Base-by-base conservation (phyloP, 2,888 invertebrate genomes). In the Trichacis sp. region DNA sequence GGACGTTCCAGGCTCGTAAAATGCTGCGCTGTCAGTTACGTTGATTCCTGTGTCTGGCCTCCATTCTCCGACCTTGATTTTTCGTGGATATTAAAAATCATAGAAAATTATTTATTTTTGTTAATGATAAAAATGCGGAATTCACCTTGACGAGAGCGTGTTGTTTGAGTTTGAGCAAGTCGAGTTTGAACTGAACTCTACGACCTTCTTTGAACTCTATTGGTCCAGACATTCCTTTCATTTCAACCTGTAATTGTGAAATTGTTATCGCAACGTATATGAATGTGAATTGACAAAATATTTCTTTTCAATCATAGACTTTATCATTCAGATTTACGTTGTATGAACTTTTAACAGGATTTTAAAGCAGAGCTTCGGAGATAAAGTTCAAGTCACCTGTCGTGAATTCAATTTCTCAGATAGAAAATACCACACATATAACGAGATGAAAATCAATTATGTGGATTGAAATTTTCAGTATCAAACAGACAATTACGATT, bases 171-270 rank as follows among this genome's bases (percentile, higher is more conserved):
- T 92, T 92, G 29, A 93, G 86, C 54, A 93, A 83, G 80, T 93
- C 93, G 64, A 94, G 85, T 75, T 91, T 90, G 77, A 94, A 92
- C 75, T 91, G 89, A 50, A 90, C 89, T 54, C 94, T 87, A 52
- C 89, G 87, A 0, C 93, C 93, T 82, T 92, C 92, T 79, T 92
- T 92, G 84, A 93, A 93, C 81, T 91, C 91, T 67, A 94, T 91
- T 14, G 91, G 91, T 0, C 94, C 94, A 19, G 92, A 93, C 51
- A 94, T 85, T 3, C 94, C 94, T 80, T 91, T 90, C 85, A 91
- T 90, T 81, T 92, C 92, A 50, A 92, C 92, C 93, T 93, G 80
- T 24, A 83, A 69, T 24, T 24, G 8, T 24, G 3, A 8, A 24
- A 24, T 24, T 24, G 24, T 24, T 24, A 24, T 24, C 8, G 4